Evolutionary conservation across 2,888 invertebrate species (phyloP).

Genomic region (Anoplius nigerrimus): DNA sequence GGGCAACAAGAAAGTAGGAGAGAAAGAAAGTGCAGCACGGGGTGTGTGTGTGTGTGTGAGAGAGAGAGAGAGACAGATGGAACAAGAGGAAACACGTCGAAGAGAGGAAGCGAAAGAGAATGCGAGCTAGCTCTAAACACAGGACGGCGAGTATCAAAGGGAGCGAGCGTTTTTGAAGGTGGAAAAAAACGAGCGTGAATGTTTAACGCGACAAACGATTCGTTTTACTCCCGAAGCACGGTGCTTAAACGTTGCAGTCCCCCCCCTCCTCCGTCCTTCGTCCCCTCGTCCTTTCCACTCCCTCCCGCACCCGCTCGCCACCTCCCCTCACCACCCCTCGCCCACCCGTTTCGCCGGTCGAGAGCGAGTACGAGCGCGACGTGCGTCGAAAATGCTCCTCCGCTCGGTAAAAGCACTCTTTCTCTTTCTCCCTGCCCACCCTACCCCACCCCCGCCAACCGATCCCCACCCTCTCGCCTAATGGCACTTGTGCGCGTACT

Average conservation of each 20-base stretch:
- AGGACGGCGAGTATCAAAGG: neutral
- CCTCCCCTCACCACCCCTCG: too few species aligned
- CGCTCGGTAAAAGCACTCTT: neutral
- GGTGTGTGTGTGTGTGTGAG: neutral
- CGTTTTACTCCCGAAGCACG: slow-evolving; percentile 34
- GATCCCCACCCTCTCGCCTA: too few species aligned
- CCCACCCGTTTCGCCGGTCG: neutral
- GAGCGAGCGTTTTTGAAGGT: slow-evolving; percentile 5
- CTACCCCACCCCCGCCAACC: too few species aligned
- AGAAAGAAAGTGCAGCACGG: neutral
- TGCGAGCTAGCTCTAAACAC: slow-evolving; percentile 13
- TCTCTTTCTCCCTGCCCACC: too few species aligned
- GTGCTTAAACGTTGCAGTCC: slow-evolving; percentile 31
- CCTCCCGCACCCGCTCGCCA: too few species aligned
- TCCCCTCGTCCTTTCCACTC: slow-evolving; percentile 13
- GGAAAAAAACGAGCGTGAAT: slow-evolving; percentile 31
- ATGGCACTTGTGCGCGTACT: neutral
- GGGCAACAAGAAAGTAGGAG: neutral
- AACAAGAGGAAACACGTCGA: neutral
- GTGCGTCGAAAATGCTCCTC: slow-evolving; percentile 1
- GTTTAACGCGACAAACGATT: slow-evolving; percentile 42
- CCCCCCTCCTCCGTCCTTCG: neutral
- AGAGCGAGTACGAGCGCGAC: neutral
- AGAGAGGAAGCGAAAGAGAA: slow-evolving; percentile 4
- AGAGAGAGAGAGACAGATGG: neutral